These are phyloP conservation scores for Galagoides demidoff DNA, from an alignment of 2,797 vertebrate species.

Conservation along the genomic window DNA sequence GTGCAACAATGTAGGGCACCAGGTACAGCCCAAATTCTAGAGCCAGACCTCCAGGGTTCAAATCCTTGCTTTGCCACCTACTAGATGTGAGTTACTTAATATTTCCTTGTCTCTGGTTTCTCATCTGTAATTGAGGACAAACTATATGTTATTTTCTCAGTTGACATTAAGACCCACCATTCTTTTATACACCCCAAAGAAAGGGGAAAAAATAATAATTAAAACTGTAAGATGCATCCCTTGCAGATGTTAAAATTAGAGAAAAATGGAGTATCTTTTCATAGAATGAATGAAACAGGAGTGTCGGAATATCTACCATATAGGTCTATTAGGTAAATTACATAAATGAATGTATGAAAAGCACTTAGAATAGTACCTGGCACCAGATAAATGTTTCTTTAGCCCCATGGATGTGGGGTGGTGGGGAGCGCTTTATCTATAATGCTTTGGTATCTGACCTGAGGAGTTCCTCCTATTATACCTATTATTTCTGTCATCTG, in stretches of 20 bases:
- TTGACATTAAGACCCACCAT: not conserved
- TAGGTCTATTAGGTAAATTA: not conserved
- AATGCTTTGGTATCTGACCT: not conserved
- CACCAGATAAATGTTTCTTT: not conserved
- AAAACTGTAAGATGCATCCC: not conserved
- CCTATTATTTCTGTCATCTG: not conserved
- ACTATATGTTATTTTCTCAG: not conserved
- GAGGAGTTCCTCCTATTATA: not conserved
- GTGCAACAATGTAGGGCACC: not conserved
- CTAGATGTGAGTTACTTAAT: not conserved
- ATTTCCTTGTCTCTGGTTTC: not conserved
- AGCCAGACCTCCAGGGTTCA: not conserved
- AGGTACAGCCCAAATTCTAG: not conserved
- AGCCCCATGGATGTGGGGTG: not conserved
- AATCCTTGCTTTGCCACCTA: not conserved
- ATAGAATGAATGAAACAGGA: not conserved
- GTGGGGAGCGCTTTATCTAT: not conserved
- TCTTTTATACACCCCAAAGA: not conserved
- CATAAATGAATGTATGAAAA: not conserved
- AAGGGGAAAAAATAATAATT: not conserved
- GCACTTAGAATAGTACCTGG: not conserved
- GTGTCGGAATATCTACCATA: not conserved
- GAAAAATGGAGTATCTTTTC: not conserved
- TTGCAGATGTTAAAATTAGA: not conserved
- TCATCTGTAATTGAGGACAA: constrained; percentile 40